phyloP scores from a whole-genome alignment of 1,140 invertebrate genomes.

The Dendroctonus ponderosae region DNA sequence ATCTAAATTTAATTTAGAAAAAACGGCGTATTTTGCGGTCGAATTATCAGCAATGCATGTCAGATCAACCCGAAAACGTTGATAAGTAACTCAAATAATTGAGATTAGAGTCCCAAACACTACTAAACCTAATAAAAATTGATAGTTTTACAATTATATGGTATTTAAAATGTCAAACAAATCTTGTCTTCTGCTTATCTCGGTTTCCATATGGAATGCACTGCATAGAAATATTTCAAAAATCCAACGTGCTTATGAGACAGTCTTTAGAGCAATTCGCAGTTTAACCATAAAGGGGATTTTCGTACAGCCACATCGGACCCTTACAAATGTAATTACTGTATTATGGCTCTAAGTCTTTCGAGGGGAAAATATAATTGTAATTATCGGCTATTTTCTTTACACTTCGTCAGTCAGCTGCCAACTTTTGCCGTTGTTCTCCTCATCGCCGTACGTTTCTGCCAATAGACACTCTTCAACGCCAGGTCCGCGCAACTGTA shows the following conservation, averaged over 20 bases:
- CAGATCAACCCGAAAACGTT: too few species aligned
- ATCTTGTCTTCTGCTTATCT: too few species aligned
- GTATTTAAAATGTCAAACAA: too few species aligned
- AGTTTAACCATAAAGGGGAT: neutral
- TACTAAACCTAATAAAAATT: too few species aligned
- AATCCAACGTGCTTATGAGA: neutral
- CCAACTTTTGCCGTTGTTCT: constrained; percentile 54
- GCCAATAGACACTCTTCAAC: constrained; percentile 46
- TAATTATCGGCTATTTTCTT: too few species aligned
- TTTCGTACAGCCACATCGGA: neutral
- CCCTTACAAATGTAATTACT: neutral
- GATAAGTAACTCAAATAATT: too few species aligned
- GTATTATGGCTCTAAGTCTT: neutral
- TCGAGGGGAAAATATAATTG: neutral
- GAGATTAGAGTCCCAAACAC: too few species aligned
- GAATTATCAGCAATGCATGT: too few species aligned
- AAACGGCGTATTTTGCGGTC: too few species aligned
- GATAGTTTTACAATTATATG: too few species aligned
- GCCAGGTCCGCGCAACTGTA: constrained; percentile 60
- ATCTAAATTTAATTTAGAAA: too few species aligned
- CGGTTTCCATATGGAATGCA: too few species aligned
- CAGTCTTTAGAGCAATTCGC: neutral
- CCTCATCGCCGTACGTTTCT: constrained; percentile 53
- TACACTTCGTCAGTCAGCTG: constrained; percentile 50
- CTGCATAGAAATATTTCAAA: neutral